Base-by-base conservation (phyloP, 2,888 invertebrate species). In the Drosophila acutilabella region DNA sequence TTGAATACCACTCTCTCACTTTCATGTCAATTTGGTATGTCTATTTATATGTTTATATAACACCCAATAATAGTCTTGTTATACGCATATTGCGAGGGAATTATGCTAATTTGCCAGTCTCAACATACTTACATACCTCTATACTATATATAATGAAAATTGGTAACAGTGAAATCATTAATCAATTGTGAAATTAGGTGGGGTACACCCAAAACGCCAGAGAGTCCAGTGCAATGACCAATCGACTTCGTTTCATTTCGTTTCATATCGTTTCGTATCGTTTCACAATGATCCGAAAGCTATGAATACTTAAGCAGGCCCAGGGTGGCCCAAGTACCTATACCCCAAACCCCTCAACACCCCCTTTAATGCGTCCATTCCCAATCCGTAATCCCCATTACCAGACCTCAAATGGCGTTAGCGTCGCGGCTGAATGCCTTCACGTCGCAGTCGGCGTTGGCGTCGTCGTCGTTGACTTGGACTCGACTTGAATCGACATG, bases 131-230 rank as follows among this genome's bases (percentile, higher is more conserved):
- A 30, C 30, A 30, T 30, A 30, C 30, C 13, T 51, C 40, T 41
- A 57, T 44, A 42, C 13, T 51, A 36, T 41, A 57, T 44, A 42
- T 61, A 65, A 71, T 57, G 59, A 41, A 61, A 62, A 58, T 74
- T 45, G 33, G 56, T 23, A 64, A 60, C 64, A 71, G 80, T 78
- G 87, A 87, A 83, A 87, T 84, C 83, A 83, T 87, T 84, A 84
- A 83, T 87, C 83, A 83, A 75, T 87, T 86, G 86, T 74, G 79
- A 82, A 83, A 83, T 68, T 58, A 76, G 80, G 76, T 80, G 74
- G 77, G 78, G 66, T 81, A 78, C 62, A 64, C 72, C 74, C 84
- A 78, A 78, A 86, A 65, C 23, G 56, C 23, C 18, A 18, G 6
- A 33, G 23, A 56, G 56, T 10, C 47, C 64, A 72, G 82, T 87